Evolutionary conservation across 1,140 invertebrate genomes (phyloP).

Genomic region (Reticulitermes speratus): DNA sequence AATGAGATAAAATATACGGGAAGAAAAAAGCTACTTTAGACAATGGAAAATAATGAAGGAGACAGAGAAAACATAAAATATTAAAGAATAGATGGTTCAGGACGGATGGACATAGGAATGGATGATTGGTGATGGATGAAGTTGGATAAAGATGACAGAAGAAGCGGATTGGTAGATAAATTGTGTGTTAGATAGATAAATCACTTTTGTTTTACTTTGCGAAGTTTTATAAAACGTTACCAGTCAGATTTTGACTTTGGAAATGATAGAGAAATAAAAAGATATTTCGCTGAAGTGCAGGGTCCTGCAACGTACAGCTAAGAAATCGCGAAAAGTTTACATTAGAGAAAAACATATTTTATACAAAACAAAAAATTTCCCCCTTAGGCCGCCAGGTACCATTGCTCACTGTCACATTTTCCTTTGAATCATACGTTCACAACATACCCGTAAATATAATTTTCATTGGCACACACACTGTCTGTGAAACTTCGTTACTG

Average conservation of each 20-base stretch:
- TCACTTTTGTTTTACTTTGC: not conserved
- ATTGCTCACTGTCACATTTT: not conserved
- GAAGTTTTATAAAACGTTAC: not conserved
- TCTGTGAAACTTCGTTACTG: not conserved
- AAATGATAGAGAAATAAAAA: not conserved
- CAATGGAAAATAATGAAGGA: not conserved
- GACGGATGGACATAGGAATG: not conserved
- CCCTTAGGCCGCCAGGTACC: not conserved
- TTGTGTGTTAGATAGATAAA: not conserved
- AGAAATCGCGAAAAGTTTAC: not conserved
- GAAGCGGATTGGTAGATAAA: not conserved
- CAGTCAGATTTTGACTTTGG: not conserved
- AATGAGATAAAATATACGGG: not conserved
- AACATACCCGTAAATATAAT: not conserved
- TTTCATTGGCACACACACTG: not conserved
- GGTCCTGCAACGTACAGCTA: not conserved
- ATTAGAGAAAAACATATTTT: not conserved
- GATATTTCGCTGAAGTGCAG: not conserved
- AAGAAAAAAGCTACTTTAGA: not conserved
- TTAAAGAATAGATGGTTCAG: not conserved
- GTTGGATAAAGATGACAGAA: not conserved
- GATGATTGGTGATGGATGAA: slow-evolving; percentile 18
- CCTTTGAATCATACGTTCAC: not conserved
- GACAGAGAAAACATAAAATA: slow-evolving; percentile 9
- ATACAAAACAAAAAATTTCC: not conserved